A percentile compares a stretch with the other conserved stretches of the same genome.
phyloP scores from a whole-genome alignment of 2,797 vertebrate genomes.

The Corythornis leucogaster region DNA sequence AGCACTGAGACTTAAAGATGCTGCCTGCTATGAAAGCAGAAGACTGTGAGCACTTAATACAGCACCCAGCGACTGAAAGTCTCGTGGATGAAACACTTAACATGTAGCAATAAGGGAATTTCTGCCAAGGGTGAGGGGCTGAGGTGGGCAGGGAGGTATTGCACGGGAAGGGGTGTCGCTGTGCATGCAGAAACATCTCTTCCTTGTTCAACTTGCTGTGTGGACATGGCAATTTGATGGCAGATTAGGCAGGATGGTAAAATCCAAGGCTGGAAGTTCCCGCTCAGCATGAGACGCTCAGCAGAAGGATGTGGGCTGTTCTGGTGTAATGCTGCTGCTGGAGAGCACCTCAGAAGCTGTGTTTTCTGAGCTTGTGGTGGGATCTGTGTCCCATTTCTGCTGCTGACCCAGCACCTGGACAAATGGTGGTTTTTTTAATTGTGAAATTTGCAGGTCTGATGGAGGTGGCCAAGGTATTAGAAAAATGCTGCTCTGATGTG shows the following conservation, averaged over 20 bases:
- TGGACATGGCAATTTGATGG: neutral
- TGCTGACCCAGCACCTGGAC: rapidly evolving
- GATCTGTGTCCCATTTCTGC: neutral
- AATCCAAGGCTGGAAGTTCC: neutral
- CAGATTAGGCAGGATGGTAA: neutral
- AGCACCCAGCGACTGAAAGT: neutral
- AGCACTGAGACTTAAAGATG: rapidly evolving
- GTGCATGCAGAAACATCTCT: neutral
- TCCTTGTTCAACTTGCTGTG: neutral
- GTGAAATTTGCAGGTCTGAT: neutral
- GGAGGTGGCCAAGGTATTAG: rapidly evolving
- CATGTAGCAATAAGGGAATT: neutral
- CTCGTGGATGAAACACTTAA: neutral
- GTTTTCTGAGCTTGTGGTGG: neutral
- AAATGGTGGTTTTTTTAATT: neutral
- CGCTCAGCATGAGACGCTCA: rapidly evolving
- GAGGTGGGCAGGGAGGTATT: rapidly evolving
- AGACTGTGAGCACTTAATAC: neutral
- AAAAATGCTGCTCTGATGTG: neutral
- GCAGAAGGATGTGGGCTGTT: neutral
- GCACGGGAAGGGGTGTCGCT: rapidly evolving
- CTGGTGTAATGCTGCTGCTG: neutral
- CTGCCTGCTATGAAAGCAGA: neutral
- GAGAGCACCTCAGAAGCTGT: neutral
- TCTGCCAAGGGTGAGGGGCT: neutral